Base-by-base conservation (phyloP, 2,888 invertebrate genomes). In the Melipona beecheii region DNA sequence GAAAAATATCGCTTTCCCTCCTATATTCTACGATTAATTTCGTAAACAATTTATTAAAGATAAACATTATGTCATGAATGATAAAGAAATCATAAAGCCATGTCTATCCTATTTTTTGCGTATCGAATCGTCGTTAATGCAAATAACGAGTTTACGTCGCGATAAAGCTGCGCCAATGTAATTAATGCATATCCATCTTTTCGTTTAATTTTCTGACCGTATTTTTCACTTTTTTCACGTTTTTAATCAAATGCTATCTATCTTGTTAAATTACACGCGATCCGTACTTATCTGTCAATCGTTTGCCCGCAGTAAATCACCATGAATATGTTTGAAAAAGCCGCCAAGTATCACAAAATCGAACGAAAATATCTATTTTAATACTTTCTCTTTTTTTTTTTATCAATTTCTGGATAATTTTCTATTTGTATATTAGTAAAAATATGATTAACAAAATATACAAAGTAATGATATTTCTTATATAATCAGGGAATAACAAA, bases 181-280 rank as follows among this genome's bases (percentile, higher is more conserved):
- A 27, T 62, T 52, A 64, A 77, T 54, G 21, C 13, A n/a, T n/a
- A 64, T 72, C 21, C 52, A 72, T 31, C 5, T 27, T 56, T 11
- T 24, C 17, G 11, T 77, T 64, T 64, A 24, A 13, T 24, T 60
- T 24, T 24, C 17, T 17, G 52, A 3, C 5, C 4, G 0, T 24
- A 50, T 36, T 58, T 50, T 31, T 50, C 27, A 3, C 27, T 31
- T 11, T 54, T 54, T 58, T 52, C n/a, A 19, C 36, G 36, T 36
- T 5, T 54, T 66, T 75, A 49, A 56, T 27, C 15, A 68, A 43
- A 58, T 21, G 21, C 31, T 49, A 31, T 54, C 6, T 21, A 69
- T 69, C 15, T 54, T 52, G 69, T 69, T 69, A 52, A 21, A 43
- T 60, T 72, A 72, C 49, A n/a, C 3, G 19, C 49, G 21, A 27